Evolutionary conservation across 2,797 vertebrate species (phyloP), one percentile per base, ranked within the genome.

Genomic region (Borostomias antarcticus): DNA sequence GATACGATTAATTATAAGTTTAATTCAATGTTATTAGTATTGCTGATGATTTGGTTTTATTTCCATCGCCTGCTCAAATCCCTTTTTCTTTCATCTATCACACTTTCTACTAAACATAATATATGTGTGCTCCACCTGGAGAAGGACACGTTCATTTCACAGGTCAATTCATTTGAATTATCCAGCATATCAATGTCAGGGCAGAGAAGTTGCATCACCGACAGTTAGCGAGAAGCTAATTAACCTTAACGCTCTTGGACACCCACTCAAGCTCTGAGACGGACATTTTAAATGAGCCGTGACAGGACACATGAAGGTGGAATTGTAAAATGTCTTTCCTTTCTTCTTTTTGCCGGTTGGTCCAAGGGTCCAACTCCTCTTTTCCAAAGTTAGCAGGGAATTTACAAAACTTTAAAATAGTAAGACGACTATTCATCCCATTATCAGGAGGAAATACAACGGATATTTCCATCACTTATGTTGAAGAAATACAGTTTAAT

Each of bases 161-260:
- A 73, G 70, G 70, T 84, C 77, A 83, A 57, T 74, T 81, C 53
- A 68, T 85, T 84, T 82, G 70, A 85, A 82, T 83, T 72, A 80
- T 56, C 63, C 28, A 40, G 62, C 32, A 66, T 76, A 75, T 58
- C 76, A 72, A 72, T 83, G 75, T 73, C 63, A 54, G 40, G 23
- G n/a, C 9, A 58, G 32, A 66, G 50, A 59, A 64, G 47, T 37
- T 60, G 70, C n/a, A 51, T 68, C 51, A 52, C 61, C 73, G 69
- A 75, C 78, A 70, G 19, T 68, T 56, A 52, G 57, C 54, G 72
- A 69, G 50, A 81, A 73, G 62, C 61, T 68, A 70, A 78, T 77
- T 78, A 70, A 83, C 74, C 68, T 62, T 57, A 58, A 5, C n/a
- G 15, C 58, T 72, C 54, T 25, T 47, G 43, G 68, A 33, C 51